phyloP scores from a whole-genome alignment of 2,888 invertebrate genomes.

The Drosophila flavopinicola region DNA sequence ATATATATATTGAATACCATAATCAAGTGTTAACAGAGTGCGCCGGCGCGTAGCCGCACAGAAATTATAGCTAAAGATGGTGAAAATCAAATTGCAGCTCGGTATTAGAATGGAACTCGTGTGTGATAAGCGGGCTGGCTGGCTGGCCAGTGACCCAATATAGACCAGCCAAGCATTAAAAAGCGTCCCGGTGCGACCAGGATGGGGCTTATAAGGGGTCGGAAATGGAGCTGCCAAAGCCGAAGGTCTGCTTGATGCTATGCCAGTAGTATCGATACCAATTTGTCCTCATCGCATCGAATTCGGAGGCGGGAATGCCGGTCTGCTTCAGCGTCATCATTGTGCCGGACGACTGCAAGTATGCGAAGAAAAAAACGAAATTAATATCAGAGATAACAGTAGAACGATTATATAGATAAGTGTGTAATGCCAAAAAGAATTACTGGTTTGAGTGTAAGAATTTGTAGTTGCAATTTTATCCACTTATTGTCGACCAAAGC shows the following conservation, averaged over 20 bases:
- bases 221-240: constrained; percentile 79
- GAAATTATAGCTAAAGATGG: constrained; percentile 55
- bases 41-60: constrained; percentile 11
- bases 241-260: constrained; percentile 89
- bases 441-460: no score
- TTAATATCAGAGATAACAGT: background rate
- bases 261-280: constrained; percentile 98
- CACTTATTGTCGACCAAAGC: no score
- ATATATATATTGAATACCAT: constrained; percentile 37
- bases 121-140: constrained; percentile 13
- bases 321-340: constrained; percentile 92
- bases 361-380: background rate
- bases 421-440: no score
- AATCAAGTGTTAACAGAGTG: constrained; percentile 46
- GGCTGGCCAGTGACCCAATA: constrained; percentile 9
- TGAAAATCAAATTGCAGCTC: constrained; percentile 32
- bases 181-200: constrained; percentile 11
- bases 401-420: no score
- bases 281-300: constrained; percentile 92
- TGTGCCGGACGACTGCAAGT: constrained; percentile 92
- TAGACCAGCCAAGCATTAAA: constrained; percentile 2
- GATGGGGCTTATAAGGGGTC: constrained; percentile 53
- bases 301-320: constrained; percentile 92
- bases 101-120: constrained; percentile 28
- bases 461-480: no score